Conservation (phyloP, 2,113 vertebrate species). For the Chaetodon trifascialis region DNA sequence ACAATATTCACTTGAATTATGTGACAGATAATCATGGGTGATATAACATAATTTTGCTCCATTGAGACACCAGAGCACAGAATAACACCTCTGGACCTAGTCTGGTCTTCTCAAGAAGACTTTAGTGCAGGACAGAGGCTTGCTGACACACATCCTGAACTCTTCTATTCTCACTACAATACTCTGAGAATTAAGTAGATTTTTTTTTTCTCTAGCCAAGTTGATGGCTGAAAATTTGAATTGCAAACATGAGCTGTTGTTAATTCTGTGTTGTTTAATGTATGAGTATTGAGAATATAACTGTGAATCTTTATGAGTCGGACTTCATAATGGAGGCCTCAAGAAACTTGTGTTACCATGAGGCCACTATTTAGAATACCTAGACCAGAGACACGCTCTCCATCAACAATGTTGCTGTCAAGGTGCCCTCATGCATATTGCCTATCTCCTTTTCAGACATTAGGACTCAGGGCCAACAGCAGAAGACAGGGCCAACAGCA, state of each 20-base stretch:
- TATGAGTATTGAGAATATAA: conserved; percentile 25
- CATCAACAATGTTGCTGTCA: conserved; percentile 12
- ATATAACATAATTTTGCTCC: background rate
- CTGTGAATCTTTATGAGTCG: conserved; percentile 20
- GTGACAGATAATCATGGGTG: too few species aligned
- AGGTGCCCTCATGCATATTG: conserved; percentile 31
- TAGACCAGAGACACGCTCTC: background rate
- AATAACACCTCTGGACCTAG: background rate
- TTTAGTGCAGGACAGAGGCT: background rate
- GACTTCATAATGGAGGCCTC: background rate
- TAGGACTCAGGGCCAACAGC: conserved; percentile 8
- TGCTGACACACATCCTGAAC: background rate
- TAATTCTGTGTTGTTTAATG: conserved; percentile 10
- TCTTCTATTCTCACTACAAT: background rate
- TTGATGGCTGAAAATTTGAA: conserved; percentile 20
- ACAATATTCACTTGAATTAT: background rate
- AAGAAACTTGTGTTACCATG: background rate
- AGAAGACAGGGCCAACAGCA: conserved; percentile 2
- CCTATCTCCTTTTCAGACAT: background rate
- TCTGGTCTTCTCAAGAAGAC: background rate
- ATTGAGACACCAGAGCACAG: background rate
- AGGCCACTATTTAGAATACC: background rate
- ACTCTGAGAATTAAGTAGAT: background rate
- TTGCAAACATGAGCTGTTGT: conserved; percentile 24
- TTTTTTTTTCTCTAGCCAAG: background rate